Percentiles rank a stretch among this genome's conserved stretches.
Conservation (phyloP, 2,797 vertebrate genomes). For the Paramormyrops hopkinsi region DNA sequence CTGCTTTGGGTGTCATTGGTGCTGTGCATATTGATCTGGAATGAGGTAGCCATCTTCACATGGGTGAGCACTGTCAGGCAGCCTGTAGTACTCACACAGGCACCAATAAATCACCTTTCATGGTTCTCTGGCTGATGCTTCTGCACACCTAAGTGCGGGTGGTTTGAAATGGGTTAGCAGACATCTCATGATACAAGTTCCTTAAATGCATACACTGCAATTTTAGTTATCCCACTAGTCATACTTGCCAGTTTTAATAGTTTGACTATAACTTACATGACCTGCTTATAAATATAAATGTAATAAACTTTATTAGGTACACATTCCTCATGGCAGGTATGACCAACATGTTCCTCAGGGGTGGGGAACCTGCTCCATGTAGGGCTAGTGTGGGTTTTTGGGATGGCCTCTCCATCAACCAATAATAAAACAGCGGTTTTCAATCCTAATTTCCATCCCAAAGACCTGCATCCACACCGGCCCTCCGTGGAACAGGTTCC, state of each 20-base stretch:
- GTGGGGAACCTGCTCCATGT: not conserved
- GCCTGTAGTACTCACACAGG: slow-evolving; percentile 35
- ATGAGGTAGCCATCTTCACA: slow-evolving; percentile 34
- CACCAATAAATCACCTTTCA: slow-evolving; percentile 38
- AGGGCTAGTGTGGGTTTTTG: not conserved
- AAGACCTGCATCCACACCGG: not conserved
- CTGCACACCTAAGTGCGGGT: slow-evolving; percentile 32
- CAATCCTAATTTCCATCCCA: not conserved
- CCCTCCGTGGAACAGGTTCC: not conserved
- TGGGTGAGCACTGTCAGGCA: slow-evolving; percentile 29
- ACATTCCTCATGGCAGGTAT: not conserved
- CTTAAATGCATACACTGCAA: not conserved
- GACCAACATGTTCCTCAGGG: not conserved
- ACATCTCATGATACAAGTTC: slow-evolving; percentile 13
- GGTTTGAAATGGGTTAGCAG: slow-evolving; percentile 34
- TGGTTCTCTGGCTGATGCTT: slow-evolving; percentile 27
- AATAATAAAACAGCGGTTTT: not conserved
- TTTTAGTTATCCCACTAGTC: not conserved
- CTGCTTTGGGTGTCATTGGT: slow-evolving; percentile 32
- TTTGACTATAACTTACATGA: not conserved
- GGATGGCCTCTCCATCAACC: no score
- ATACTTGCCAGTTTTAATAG: not conserved
- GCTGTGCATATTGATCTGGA: slow-evolving; percentile 39
- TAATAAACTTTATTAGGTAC: not conserved
- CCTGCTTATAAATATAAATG: not conserved